Conservation (phyloP, 2,888 invertebrate species). For the Apamea monoglypha region DNA sequence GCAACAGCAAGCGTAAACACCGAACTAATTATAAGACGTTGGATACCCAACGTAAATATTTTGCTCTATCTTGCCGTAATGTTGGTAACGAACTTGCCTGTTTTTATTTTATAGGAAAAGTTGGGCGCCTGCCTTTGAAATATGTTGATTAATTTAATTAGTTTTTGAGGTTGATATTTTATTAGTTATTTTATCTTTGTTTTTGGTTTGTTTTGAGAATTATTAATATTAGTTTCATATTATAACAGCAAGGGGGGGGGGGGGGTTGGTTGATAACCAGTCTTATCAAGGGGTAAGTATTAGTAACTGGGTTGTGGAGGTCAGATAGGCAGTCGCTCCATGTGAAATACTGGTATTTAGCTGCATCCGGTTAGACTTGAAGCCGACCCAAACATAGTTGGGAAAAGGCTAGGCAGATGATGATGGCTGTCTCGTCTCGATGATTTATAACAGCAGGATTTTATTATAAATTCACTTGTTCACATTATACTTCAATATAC, state of each 20-base stretch:
- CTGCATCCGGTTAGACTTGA: background rate
- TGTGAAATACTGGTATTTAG: background rate
- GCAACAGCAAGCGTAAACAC: slow-evolving; percentile 73
- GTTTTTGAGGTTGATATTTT: slow-evolving; percentile 53
- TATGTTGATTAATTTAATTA: slow-evolving; percentile 63
- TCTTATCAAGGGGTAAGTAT: background rate
- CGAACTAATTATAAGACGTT: slow-evolving; percentile 80
- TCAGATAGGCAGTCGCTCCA: background rate
- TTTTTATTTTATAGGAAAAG: slow-evolving; percentile 64
- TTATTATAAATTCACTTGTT: background rate
- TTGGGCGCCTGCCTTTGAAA: slow-evolving; percentile 50
- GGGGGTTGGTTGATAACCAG: background rate
- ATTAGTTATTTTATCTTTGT: slow-evolving; percentile 28
- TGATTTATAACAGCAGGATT: background rate
- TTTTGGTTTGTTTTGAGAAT: slow-evolving; percentile 28
- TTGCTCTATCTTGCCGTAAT: slow-evolving; percentile 55
- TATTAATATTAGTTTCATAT: slow-evolving; percentile 3
- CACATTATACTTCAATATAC: no score
- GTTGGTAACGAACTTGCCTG: slow-evolving; percentile 51
- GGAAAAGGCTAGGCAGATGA: no score
- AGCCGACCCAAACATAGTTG: background rate
- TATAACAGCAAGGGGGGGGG: background rate
- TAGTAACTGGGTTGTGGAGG: background rate
- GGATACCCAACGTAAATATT: slow-evolving; percentile 76
- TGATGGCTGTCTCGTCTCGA: no score